These are phyloP conservation scores for Porites lutea DNA, from an alignment of 64 coral and sea anemone species.

Conservation along the genomic window DNA sequence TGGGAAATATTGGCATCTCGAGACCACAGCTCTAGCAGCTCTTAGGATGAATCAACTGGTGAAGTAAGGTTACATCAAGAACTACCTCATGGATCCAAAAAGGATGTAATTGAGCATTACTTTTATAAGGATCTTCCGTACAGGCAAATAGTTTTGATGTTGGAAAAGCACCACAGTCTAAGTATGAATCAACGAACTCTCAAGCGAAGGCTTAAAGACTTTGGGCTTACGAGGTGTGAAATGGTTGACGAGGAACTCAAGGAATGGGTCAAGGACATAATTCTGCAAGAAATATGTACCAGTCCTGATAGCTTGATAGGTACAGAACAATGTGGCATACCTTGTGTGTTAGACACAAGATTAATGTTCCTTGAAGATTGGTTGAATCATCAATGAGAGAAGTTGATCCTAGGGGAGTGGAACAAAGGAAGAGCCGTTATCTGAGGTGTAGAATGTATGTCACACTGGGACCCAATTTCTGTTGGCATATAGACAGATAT, in stretches of 20 bases:
- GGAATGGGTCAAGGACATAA: slow-evolving; percentile 44
- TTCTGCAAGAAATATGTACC: slow-evolving; percentile 50
- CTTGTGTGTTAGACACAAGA: slow-evolving; percentile 59
- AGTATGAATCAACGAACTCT: slow-evolving; percentile 60
- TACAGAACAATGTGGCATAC: slow-evolving; percentile 73
- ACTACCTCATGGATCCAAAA: slow-evolving; percentile 64
- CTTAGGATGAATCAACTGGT: not conserved
- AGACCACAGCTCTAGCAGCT: not conserved
- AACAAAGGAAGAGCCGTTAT: slow-evolving; percentile 30
- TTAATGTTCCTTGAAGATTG: slow-evolving; percentile 59
- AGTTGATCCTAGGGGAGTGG: slow-evolving; percentile 67
- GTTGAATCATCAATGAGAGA: slow-evolving; percentile 51
- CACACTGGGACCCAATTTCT: slow-evolving; percentile 62
- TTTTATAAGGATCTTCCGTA: slow-evolving; percentile 65
- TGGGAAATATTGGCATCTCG: slow-evolving; percentile 7
- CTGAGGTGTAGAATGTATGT: slow-evolving; percentile 65
- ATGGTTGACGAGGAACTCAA: slow-evolving; percentile 48
- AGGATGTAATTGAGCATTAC: slow-evolving; percentile 68
- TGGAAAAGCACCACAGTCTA: slow-evolving; percentile 72
- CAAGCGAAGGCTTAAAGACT: slow-evolving; percentile 73
- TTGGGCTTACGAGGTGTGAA: slow-evolving; percentile 62
- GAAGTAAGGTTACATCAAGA: not conserved
- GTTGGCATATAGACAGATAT: slow-evolving; percentile 51
- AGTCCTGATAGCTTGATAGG: slow-evolving; percentile 53
- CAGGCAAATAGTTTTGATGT: slow-evolving; percentile 66